A percentile compares a stretch with the other conserved stretches of the same genome.
These are phyloP conservation scores for Asteroscopus sphinx DNA, from an alignment of 2,888 invertebrate species.

Conservation along the genomic window DNA sequence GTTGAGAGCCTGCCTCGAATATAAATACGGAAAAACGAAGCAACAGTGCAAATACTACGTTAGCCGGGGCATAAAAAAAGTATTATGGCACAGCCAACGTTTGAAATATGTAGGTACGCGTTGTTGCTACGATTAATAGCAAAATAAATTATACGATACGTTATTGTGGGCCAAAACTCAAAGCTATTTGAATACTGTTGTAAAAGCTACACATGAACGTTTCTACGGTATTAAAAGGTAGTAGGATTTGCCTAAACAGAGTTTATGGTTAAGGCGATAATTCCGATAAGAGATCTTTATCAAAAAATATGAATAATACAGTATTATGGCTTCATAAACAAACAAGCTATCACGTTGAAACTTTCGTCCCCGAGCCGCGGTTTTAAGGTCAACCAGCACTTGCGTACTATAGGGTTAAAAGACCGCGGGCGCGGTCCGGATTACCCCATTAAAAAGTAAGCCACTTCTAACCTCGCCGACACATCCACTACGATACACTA, in stretches of 20 bases:
- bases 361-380: conserved; percentile 62
- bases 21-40: conserved; percentile 72
- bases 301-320: conserved; percentile 50
- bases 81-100: conserved; percentile 20
- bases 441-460: conserved; percentile 74
- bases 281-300: conserved; percentile 38
- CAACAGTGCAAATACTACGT: conserved; percentile 54
- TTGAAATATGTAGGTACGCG: conserved; percentile 36
- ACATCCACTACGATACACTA: conserved; percentile 62
- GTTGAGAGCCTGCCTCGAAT: conserved; percentile 72
- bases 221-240: conserved; percentile 32
- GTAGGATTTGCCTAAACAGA: conserved; percentile 56
- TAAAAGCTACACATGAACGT: conserved; percentile 58
- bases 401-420: conserved; percentile 77
- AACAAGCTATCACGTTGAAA: conserved; percentile 67
- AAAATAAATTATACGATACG: conserved; percentile 57
- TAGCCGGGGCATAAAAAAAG: conserved; percentile 28
- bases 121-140: conserved; percentile 50
- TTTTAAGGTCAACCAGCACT: conserved; percentile 84
- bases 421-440: conserved; percentile 82
- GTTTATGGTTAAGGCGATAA: conserved; percentile 51
- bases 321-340: conserved; percentile 73
- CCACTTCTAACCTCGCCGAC: conserved; percentile 71
- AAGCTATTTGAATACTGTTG: conserved; percentile 60
- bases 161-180: conserved; percentile 56